These are phyloP conservation scores for Rhagoletis pomonella DNA, from an alignment of 1,140 invertebrate genomes.

Conservation along the genomic window DNA sequence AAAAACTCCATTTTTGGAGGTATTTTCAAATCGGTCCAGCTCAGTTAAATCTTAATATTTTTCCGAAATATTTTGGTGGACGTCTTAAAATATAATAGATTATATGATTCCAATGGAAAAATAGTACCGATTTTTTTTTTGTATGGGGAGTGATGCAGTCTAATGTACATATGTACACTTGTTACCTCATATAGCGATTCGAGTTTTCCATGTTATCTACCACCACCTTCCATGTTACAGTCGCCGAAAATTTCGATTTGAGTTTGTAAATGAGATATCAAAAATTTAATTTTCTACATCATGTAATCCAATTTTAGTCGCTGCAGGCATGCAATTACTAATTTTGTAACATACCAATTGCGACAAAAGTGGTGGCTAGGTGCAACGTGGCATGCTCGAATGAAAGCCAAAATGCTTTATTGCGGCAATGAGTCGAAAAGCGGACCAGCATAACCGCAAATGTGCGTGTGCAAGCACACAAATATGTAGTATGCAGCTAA, in stretches of 20 bases:
- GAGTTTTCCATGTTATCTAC: not conserved
- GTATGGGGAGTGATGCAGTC: too few species aligned
- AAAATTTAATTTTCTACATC: conserved; percentile 55
- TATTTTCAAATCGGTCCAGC: too few species aligned
- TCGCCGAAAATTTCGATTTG: conserved; percentile 34
- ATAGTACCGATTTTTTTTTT: too few species aligned
- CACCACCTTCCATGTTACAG: not conserved
- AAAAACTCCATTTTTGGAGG: too few species aligned
- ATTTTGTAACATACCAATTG: not conserved
- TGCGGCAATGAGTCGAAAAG: conserved; percentile 21
- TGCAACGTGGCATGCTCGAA: not conserved
- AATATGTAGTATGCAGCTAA: too few species aligned
- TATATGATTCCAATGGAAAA: too few species aligned
- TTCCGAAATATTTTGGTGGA: too few species aligned
- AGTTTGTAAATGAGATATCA: conserved; percentile 28
- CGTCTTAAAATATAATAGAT: too few species aligned
- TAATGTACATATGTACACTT: not conserved
- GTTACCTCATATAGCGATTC: not conserved
- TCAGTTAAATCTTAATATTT: too few species aligned
- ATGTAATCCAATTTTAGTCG: conserved; percentile 44
- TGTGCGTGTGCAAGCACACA: too few species aligned
- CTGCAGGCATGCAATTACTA: conserved; percentile 49
- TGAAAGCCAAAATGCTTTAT: conserved; percentile 16
- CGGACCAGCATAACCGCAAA: not conserved
- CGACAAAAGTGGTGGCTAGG: not conserved